A percentile compares a stretch with the other conserved stretches of the same genome.
Conservation (phyloP, 2,113 vertebrate genomes). For the Pao palembangensis region DNA sequence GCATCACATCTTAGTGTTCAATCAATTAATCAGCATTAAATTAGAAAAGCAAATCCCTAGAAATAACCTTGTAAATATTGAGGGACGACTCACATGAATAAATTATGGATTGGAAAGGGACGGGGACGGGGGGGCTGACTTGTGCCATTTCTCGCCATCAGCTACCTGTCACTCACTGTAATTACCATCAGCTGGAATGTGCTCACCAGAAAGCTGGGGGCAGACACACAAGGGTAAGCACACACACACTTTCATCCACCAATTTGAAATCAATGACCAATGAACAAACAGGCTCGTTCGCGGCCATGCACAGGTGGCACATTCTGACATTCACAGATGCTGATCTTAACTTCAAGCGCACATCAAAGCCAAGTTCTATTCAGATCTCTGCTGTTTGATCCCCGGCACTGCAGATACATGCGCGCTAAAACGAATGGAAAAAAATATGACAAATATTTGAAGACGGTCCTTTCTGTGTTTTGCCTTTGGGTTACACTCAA, state of each 20-base stretch:
- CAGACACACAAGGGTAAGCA: conserved; percentile 31
- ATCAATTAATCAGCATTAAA: conserved; percentile 33
- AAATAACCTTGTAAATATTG: conserved; percentile 53
- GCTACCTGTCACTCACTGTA: conserved; percentile 55
- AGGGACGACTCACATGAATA: conserved; percentile 40
- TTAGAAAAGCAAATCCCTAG: conserved; percentile 41
- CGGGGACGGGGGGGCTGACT: conserved; percentile 9
- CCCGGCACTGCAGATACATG: conserved; percentile 13
- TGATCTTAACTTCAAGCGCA: conserved; percentile 68
- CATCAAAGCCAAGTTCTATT: conserved; percentile 66
- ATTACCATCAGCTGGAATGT: conserved; percentile 48
- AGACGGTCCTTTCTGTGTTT: conserved; percentile 2
- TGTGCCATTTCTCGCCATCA: conserved; percentile 41
- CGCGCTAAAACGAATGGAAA: not conserved
- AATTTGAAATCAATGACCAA: conserved; percentile 45
- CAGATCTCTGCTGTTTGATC: conserved; percentile 65
- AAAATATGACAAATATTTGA: conserved; percentile 22
- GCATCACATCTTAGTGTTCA: conserved; percentile 33
- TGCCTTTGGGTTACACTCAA: conserved; percentile 17
- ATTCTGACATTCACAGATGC: conserved; percentile 37
- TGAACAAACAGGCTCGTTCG: conserved; percentile 10
- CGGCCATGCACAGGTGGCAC: conserved; percentile 5
- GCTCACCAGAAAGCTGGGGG: conserved; percentile 39
- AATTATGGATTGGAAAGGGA: conserved; percentile 27
- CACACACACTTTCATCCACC: conserved; percentile 2